Percentiles rank a stretch among this genome's conserved stretches.
phyloP scores from a whole-genome alignment of 2,797 vertebrate genomes.

The Esox lucius region DNA sequence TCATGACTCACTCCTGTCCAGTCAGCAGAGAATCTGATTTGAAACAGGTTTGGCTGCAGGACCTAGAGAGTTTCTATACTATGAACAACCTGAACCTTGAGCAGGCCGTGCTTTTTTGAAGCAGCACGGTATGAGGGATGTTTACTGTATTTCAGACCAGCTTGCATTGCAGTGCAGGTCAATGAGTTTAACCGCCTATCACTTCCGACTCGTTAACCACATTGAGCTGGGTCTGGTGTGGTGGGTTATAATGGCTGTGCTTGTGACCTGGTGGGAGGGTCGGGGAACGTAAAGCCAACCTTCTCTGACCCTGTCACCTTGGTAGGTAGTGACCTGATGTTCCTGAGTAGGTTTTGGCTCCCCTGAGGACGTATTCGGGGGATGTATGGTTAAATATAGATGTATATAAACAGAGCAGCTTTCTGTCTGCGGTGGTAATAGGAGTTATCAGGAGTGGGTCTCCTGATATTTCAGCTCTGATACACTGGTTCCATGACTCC shows the following conservation, averaged over 20 bases:
- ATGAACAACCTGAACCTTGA: background rate
- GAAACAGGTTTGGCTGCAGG: background rate
- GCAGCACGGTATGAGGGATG: background rate
- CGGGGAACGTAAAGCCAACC: background rate
- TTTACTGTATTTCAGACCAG: background rate
- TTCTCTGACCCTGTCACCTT: constrained; percentile 2
- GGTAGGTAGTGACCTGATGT: constrained; percentile 17
- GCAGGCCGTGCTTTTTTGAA: background rate
- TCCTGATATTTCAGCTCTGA: constrained; percentile 20
- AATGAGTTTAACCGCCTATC: background rate
- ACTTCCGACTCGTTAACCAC: too few species aligned
- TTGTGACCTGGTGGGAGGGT: constrained; percentile 10
- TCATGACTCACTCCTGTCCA: constrained; percentile 1
- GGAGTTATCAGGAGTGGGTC: constrained; percentile 42
- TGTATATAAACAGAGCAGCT: constrained; percentile 29
- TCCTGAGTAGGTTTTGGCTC: constrained; percentile 17
- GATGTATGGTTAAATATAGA: constrained; percentile 36
- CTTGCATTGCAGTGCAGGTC: background rate
- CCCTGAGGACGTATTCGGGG: background rate
- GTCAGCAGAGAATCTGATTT: background rate
- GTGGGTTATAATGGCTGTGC: background rate
- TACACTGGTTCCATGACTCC: constrained; percentile 21
- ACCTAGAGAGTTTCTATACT: background rate
- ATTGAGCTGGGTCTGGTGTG: too few species aligned
- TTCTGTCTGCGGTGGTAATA: constrained; percentile 15